These are phyloP conservation scores for Cephonodes hylas DNA, from an alignment of 2,888 invertebrate genomes.

Conservation along the genomic window DNA sequence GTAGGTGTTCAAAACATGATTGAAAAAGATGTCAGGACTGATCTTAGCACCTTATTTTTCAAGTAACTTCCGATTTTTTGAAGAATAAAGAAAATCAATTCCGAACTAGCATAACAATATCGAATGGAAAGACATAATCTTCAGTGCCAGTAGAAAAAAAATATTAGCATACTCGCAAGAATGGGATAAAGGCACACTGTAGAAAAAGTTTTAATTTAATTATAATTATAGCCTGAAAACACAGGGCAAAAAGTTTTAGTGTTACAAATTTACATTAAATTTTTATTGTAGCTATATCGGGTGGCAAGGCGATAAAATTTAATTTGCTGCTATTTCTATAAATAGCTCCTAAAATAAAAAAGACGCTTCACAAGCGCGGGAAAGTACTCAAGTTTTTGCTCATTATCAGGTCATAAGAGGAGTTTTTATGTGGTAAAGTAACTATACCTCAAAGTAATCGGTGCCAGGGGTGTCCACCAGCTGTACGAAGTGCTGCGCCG, in stretches of 20 bases:
- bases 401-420: neutral
- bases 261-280: neutral
- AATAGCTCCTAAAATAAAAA: neutral
- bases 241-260: neutral
- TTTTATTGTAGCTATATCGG: neutral
- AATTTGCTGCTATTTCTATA: neutral
- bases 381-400: conserved; percentile 2
- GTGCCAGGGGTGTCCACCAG: conserved; percentile 90
- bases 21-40: too few species aligned
- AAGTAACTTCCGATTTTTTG: too few species aligned
- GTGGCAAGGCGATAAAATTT: neutral
- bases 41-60: too few species aligned
- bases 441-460: conserved; percentile 74
- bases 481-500: conserved; percentile 93
- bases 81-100: too few species aligned
- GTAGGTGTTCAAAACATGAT: too few species aligned
- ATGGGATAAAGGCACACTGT: too few species aligned
- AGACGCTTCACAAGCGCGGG: neutral
- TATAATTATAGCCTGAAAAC: neutral
- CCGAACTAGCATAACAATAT: too few species aligned
- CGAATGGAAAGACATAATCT: too few species aligned
- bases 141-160: too few species aligned
- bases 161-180: too few species aligned
- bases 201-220: too few species aligned
- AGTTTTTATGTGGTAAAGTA: neutral